Base-by-base conservation (phyloP, 92 coral and sea anemone species). In the Porites rus region DNA sequence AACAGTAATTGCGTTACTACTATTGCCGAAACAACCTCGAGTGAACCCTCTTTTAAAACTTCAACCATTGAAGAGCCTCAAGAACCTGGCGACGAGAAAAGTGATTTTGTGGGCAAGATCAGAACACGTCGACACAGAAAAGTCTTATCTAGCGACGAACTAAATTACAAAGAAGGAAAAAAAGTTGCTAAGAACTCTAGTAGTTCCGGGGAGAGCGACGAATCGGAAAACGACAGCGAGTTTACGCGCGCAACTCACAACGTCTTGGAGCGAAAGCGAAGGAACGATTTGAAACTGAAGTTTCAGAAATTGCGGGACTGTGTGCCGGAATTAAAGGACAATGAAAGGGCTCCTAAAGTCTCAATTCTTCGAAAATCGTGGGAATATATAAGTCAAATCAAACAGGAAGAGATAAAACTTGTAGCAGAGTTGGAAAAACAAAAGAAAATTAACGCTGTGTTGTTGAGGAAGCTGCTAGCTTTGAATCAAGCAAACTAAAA, bases 221-320 rank as follows among this genome's bases (percentile, higher is more conserved):
- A 97, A 82, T 97, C 99, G 1, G 99, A 97, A 51, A 91, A 92
- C 67, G 99, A 97, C 71, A 93, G 98, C 18, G 99, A 97, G 67
- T 93, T 91, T 71, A 96, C 98, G 53, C 87, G 99, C 17, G 99
- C 99, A 13, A 93, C 99, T 11, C 99, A 97, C 85, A 97, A 97
- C 51, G 99, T 97, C 1, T 89, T 97, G 64, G 99, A 97, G 68
- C 83, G 99, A 77, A 97, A 97, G 74, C 89, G 99, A 75, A 87
- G 99, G 77, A 97, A 97, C 79, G 99, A 97, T 87, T 91, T 97
- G 65, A 97, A 97, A 78, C 88, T 94, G 65, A 94, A 96, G 80
- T 97, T 97, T 75, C 99, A 97, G 87, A 91, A 93, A 65, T 98
- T 97, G 8, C 95, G 99, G 19, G 99, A 97, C 87, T 95, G 95